Evolutionary conservation across 2,888 invertebrate species (phyloP).

Genomic region (Linyphia triangularis): DNA sequence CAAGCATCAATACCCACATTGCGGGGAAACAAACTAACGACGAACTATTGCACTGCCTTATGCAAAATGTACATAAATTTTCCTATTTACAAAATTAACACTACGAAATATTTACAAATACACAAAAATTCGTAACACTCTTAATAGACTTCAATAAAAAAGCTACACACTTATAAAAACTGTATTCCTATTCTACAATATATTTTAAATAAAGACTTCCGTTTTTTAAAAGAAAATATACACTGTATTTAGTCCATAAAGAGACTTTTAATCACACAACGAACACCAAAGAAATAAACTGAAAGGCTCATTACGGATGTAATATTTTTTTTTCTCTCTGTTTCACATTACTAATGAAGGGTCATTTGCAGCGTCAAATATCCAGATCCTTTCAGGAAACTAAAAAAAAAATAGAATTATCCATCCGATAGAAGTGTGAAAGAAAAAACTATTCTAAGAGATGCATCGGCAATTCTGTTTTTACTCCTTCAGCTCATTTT

Average conservation of each 20-base stretch:
- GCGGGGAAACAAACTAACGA: too few relatives aligned
- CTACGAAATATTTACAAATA: too few relatives aligned
- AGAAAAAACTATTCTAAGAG: neutral
- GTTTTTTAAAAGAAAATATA: neutral
- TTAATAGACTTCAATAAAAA: too few relatives aligned
- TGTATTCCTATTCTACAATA: neutral
- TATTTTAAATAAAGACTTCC: neutral
- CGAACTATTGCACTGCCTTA: too few relatives aligned
- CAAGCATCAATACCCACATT: too few relatives aligned
- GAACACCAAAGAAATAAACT: neutral
- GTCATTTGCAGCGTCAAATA: constrained; percentile 36
- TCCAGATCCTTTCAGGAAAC: neutral
- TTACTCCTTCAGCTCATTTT: neutral
- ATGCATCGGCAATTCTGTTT: neutral
- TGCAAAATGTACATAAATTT: too few relatives aligned
- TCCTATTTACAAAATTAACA: too few relatives aligned
- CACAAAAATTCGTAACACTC: too few relatives aligned
- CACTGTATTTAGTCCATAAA: too few relatives aligned
- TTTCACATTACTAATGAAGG: constrained; percentile 25
- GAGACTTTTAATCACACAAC: neutral
- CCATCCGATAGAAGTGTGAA: neutral
- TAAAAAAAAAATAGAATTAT: neutral
- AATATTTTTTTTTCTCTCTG: neutral
- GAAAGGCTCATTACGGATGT: neutral
- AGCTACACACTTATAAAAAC: neutral